Percentiles rank a stretch among this genome's conserved stretches.
These are phyloP conservation scores for Oreochromis tanganicae DNA, from an alignment of 2,113 vertebrate genomes.

Conservation along the genomic window DNA sequence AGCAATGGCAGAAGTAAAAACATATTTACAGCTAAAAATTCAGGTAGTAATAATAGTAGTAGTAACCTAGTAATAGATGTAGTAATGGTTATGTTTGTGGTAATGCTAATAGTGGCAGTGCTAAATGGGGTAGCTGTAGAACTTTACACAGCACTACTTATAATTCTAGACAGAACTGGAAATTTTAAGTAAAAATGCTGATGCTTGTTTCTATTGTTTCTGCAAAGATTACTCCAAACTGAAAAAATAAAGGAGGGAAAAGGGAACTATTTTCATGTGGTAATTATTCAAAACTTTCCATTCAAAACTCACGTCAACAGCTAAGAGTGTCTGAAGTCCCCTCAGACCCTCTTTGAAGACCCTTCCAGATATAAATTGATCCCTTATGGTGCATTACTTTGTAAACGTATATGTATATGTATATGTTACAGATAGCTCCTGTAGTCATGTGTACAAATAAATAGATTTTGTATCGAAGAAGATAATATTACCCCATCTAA, in stretches of 20 bases:
- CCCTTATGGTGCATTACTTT: neutral
- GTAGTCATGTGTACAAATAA: neutral
- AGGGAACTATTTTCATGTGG: neutral
- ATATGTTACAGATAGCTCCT: neutral
- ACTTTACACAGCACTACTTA: neutral
- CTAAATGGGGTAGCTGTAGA: neutral
- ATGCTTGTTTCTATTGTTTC: neutral
- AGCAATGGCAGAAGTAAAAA: neutral
- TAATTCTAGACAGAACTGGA: neutral
- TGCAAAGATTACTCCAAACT: neutral
- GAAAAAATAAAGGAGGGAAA: neutral
- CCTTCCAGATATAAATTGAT: neutral
- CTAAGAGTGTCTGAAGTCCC: neutral
- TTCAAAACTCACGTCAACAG: neutral
- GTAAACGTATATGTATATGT: neutral
- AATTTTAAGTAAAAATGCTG: neutral
- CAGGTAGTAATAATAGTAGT: neutral
- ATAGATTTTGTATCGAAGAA: neutral
- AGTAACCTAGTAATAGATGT: neutral
- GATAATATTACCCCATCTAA: neutral
- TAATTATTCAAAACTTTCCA: neutral
- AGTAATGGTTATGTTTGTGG: neutral
- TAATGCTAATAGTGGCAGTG: neutral
- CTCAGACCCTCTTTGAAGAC: neutral
- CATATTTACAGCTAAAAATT: neutral